Evolutionary conservation across 2,888 invertebrate species (phyloP).

Genomic region (Seira ritae): DNA sequence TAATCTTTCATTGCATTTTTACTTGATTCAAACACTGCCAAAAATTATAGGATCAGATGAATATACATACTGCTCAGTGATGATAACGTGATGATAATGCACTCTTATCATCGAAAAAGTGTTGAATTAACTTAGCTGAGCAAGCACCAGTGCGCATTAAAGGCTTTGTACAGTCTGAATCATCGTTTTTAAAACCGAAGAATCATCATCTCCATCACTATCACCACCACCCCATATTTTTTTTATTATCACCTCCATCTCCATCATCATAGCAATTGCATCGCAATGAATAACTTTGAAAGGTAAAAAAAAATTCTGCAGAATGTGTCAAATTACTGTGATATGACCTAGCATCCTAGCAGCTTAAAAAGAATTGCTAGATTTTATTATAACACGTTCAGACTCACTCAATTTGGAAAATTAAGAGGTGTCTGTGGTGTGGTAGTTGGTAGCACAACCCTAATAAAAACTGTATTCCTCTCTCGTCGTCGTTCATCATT

Average conservation of each 20-base stretch:
- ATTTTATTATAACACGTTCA: too few relatives aligned
- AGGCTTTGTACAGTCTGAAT: neutral
- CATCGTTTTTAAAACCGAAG: neutral
- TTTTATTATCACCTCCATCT: neutral
- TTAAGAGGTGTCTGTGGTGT: too few relatives aligned
- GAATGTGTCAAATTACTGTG: neutral
- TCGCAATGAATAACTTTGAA: neutral
- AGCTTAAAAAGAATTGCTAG: too few relatives aligned
- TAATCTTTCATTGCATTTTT: neutral
- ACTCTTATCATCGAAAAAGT: neutral
- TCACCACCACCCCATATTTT: neutral
- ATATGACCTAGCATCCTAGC: too few relatives aligned
- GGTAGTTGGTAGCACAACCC: too few relatives aligned
- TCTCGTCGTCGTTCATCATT: neutral
- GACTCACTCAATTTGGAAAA: too few relatives aligned
- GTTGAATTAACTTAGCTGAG: neutral
- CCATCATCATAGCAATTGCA: too few relatives aligned
- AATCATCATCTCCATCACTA: neutral
- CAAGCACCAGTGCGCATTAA: neutral
- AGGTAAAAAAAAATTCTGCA: neutral
- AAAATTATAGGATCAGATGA: neutral
- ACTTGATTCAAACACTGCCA: neutral
- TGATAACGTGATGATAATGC: slow-evolving; percentile 1
- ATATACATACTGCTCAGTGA: neutral
- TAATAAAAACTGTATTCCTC: too few relatives aligned